A percentile compares a stretch with the other conserved stretches of the same genome.
These are phyloP conservation scores for Drosophila buzzatii DNA, from an alignment of 2,888 invertebrate genomes.

Conservation along the genomic window DNA sequence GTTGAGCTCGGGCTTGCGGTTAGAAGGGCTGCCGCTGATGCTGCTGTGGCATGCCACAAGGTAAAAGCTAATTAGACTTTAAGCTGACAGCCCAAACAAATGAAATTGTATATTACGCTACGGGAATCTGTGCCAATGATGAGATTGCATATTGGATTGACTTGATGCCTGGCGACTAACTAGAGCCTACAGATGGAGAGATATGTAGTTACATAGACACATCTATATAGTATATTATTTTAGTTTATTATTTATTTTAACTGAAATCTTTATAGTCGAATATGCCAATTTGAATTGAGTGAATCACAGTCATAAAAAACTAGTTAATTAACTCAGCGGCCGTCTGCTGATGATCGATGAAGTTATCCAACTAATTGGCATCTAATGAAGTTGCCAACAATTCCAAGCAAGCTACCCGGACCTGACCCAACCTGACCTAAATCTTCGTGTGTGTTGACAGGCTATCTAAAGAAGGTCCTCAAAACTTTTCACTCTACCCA, in stretches of 20 bases:
- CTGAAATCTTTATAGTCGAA: too few species aligned
- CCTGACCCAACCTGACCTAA: conserved; percentile 37
- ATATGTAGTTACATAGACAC: too few species aligned
- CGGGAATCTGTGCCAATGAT: too few species aligned
- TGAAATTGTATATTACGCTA: conserved; percentile 46
- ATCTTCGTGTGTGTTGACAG: conserved; percentile 49
- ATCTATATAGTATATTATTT: too few species aligned
- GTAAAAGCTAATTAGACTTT: conserved; percentile 74
- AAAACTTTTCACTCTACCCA: conserved; percentile 42
- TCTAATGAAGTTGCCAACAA: conserved; percentile 63
- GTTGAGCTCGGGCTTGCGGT: conserved; percentile 21
- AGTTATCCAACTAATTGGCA: conserved; percentile 59
- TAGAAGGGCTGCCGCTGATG: conserved; percentile 3
- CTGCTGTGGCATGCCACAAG: conserved; percentile 63
- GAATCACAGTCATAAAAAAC: neutral
- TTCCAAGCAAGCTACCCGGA: neutral
- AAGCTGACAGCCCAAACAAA: conserved; percentile 60
- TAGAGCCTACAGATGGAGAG: too few species aligned
- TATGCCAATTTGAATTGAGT: neutral
- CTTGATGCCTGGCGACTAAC: neutral
- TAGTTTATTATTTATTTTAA: too few species aligned
- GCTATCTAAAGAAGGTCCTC: conserved; percentile 25
- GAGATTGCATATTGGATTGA: neutral
- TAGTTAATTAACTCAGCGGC: conserved; percentile 42
- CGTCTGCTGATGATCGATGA: conserved; percentile 51